Conservation (phyloP, 2,113 vertebrate genomes). For the Cephalophus harveyi region DNA sequence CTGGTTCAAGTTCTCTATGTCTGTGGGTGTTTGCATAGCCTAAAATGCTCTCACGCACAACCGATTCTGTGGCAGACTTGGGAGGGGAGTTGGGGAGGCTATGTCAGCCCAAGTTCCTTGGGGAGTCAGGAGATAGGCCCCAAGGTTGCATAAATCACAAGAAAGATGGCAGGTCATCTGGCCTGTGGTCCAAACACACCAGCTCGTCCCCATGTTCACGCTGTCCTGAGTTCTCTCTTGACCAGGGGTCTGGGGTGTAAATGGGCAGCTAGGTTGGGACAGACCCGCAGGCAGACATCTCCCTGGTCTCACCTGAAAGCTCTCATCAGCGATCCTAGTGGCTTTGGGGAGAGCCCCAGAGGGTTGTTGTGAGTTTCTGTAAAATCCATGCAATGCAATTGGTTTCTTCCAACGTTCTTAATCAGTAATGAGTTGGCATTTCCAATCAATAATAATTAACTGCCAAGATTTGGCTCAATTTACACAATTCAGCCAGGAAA, state of each 20-base stretch:
- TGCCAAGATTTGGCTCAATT: background rate
- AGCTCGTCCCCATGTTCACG: fast-evolving
- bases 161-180: background rate
- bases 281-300: fast-evolving
- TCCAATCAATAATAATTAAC: background rate
- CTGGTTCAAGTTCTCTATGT: fast-evolving
- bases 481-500: background rate
- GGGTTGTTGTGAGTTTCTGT: background rate
- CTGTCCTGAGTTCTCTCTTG: background rate
- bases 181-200: fast-evolving
- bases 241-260: background rate
- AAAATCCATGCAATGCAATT: background rate
- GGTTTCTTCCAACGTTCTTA: background rate
- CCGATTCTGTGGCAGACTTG: fast-evolving
- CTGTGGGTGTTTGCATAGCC: fast-evolving
- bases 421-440: background rate
- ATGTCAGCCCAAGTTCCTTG: background rate
- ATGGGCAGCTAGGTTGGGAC: too few species aligned
- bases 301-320: background rate
- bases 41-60: fast-evolving
- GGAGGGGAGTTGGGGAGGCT: background rate
- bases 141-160: background rate
- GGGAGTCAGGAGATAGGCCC: background rate
- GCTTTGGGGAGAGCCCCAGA: background rate
- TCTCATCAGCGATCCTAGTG: fast-evolving